A percentile compares a stretch with the other conserved stretches of the same genome.
phyloP scores from a whole-genome alignment of 2,797 vertebrate species.

The Chaetodon trifasciatus region DNA sequence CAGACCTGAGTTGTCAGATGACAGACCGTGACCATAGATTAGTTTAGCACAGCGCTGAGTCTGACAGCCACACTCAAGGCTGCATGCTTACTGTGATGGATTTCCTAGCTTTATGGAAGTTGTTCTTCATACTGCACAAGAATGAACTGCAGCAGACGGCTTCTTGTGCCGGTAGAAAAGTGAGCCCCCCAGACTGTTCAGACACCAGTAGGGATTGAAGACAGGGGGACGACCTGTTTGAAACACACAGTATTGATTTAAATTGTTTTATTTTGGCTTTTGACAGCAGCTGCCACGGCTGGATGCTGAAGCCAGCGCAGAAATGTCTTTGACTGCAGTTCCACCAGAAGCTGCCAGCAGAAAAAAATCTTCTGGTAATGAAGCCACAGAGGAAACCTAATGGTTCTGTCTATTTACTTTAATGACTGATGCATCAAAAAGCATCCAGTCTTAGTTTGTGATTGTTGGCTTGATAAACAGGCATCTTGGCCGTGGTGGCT shows the following conservation, averaged over 20 bases:
- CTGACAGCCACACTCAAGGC: constrained; percentile 6
- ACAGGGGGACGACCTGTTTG: not conserved
- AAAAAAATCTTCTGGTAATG: not conserved
- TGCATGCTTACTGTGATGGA: constrained; percentile 17
- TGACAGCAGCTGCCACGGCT: not conserved
- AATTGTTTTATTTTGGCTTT: not conserved
- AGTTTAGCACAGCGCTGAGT: not conserved
- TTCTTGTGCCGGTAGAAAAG: constrained; percentile 11
- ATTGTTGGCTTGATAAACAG: not conserved
- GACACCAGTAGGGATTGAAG: not conserved
- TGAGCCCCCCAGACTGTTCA: constrained; percentile 15
- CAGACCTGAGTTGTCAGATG: not conserved
- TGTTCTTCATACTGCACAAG: constrained; percentile 19
- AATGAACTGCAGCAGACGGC: not conserved
- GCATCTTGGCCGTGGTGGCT: not conserved
- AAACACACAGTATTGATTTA: not conserved
- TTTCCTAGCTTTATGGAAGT: constrained; percentile 17
- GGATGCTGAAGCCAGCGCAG: not conserved
- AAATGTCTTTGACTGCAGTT: not conserved
- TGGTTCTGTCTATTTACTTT: too few species aligned
- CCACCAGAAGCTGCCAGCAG: not conserved
- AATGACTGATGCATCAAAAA: not conserved
- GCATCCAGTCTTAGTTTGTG: not conserved
- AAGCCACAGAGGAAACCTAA: not conserved
- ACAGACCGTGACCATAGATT: not conserved